Base-by-base conservation (phyloP, 1,140 invertebrate species). In the Diabrotica undecimpunctata region DNA sequence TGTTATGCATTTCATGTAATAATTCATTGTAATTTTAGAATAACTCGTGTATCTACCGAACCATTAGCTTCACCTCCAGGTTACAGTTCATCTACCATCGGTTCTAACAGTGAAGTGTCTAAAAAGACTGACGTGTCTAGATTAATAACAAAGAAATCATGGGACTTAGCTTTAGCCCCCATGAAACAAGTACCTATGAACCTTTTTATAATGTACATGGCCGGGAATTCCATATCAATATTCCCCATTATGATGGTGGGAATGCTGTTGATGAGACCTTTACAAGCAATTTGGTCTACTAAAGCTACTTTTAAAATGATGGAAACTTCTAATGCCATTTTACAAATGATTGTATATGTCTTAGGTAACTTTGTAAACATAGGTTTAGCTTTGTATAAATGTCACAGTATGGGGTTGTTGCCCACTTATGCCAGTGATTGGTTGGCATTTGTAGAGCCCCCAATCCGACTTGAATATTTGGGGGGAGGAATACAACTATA, bases 191-290 rank as follows among this genome's bases (percentile, higher is more conserved):
- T 99, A 39, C 97, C 97, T 5, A 99, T 99, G 97, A 99, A 99
- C 81, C 81, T 99, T 13, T 97, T 99, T 75, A 96, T 99, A 54
- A 97, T 99, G 94, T 99, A 98, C 80, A 99, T 99, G 97, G 94
- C 97, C 62, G 97, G 97, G 46, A 98, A 96, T 80, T 97, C 96
- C 0, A 98, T 99, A 74, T 98, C 96, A 0, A 98, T 99, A 70
- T 99, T 99, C 76, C 97, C 97, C 2, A 99, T 99, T n/a, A 99
- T 99, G 97, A 99, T 99, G 97, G 95, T 99, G 13, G 95, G 95
- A 46, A 99, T 99, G 97, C 87, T 99, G 77, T 92, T 98, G 67
- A 90, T 98, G 65, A 83, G 95, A 70, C 96, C 96, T 11, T 89
- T 99, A 4, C 97, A 99, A 81, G 95, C 96, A 7, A 83, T 99